Conservation (phyloP, 2,797 vertebrate genomes). For the Sebastiscus tertius region DNA sequence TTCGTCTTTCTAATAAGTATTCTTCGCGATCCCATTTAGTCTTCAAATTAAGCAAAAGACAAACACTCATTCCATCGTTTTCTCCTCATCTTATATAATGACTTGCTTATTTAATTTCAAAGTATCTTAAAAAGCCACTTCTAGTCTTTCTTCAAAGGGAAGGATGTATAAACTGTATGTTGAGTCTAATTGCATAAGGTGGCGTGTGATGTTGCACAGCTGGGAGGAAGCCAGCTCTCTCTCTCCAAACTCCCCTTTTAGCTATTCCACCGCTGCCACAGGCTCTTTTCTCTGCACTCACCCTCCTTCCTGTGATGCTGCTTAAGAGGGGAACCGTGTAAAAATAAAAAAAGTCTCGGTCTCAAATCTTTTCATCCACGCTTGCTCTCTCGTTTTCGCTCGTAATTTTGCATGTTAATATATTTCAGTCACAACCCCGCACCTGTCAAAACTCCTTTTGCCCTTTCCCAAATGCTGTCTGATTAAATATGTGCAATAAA, state of each 20-base stretch:
- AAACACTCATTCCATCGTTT: neutral
- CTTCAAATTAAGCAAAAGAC: constrained; percentile 40
- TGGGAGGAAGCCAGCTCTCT: constrained; percentile 31
- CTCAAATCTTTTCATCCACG: constrained; percentile 28
- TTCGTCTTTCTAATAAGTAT: constrained; percentile 29
- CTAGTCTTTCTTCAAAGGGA: constrained; percentile 1
- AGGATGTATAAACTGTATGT: constrained; percentile 21
- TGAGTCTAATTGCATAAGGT: constrained; percentile 34
- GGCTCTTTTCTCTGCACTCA: constrained; percentile 29
- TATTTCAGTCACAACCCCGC: constrained; percentile 5
- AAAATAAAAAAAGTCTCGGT: constrained; percentile 18
- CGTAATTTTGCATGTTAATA: constrained; percentile 43
- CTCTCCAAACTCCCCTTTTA: constrained; percentile 25
- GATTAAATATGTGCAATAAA: constrained; percentile 12
- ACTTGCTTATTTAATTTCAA: constrained; percentile 28
- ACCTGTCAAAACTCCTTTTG: constrained; percentile 9
- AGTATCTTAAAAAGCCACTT: constrained; percentile 36
- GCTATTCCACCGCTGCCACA: constrained; percentile 38
- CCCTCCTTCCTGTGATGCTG: constrained; percentile 33
- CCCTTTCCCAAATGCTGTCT: neutral
- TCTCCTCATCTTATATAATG: constrained; percentile 3
- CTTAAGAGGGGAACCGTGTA: constrained; percentile 36
- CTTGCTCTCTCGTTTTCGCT: constrained; percentile 37
- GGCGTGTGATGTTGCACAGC: constrained; percentile 39
- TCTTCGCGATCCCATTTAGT: constrained; percentile 10